These are phyloP conservation scores for Drosophila mayaguana DNA, from an alignment of 2,888 invertebrate genomes.

Conservation along the genomic window DNA sequence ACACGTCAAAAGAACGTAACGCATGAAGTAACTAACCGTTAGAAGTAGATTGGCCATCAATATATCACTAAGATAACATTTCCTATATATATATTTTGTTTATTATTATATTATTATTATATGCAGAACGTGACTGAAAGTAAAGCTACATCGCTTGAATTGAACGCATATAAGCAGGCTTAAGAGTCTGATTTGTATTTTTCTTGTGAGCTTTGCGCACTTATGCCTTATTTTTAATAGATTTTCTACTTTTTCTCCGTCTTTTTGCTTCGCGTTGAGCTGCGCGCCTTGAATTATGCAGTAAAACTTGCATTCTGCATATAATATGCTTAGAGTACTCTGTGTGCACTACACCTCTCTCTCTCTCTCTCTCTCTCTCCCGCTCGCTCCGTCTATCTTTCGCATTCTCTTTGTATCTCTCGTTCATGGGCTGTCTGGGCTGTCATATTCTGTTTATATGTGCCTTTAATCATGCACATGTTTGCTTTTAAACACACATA, in stretches of 20 bases:
- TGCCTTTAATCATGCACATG: slow-evolving; percentile 58
- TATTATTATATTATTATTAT: no score
- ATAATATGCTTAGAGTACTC: slow-evolving; percentile 2
- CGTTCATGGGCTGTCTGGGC: slow-evolving; percentile 23
- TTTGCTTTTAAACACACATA: slow-evolving; percentile 38
- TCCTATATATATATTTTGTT: no score
- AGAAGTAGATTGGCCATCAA: no score
- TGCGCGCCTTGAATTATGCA: slow-evolving; percentile 57
- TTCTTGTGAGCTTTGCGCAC: not conserved
- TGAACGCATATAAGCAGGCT: not conserved
- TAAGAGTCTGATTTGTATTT: not conserved
- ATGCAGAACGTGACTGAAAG: not conserved
- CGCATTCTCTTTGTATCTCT: not conserved
- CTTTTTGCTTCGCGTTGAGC: slow-evolving; percentile 34
- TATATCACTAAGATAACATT: no score
- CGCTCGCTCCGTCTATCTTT: not conserved
- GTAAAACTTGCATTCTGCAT: slow-evolving; percentile 29
- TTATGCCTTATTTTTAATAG: not conserved
- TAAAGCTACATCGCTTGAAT: not conserved
- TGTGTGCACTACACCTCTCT: not conserved
- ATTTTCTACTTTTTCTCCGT: not conserved
- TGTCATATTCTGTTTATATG: slow-evolving; percentile 41
- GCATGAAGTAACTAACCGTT: not conserved
- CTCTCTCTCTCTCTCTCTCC: not conserved
- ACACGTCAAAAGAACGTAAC: not conserved